A percentile compares a stretch with the other conserved stretches of the same genome.
Conservation (phyloP, 64 coral and sea anemone genomes). For the Acropora yongei region DNA sequence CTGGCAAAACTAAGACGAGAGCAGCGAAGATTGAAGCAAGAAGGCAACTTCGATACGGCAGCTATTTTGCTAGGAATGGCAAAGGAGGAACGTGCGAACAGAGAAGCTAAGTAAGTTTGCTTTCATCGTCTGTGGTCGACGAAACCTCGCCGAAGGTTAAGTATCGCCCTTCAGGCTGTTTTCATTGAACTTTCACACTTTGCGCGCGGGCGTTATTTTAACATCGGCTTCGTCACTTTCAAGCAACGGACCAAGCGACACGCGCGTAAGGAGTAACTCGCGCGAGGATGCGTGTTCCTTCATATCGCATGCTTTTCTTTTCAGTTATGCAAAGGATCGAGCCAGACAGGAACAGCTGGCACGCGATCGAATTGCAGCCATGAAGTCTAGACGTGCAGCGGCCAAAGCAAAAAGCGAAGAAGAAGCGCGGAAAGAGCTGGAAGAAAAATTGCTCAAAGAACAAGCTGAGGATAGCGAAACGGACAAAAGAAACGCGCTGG, state of each 20-base stretch:
- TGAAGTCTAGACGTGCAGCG: slow-evolving; percentile 76
- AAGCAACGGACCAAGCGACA: too few species aligned
- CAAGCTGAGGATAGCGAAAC: slow-evolving; percentile 64
- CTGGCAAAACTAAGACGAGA: slow-evolving; percentile 87
- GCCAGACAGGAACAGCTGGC: slow-evolving; percentile 89
- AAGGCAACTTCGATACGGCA: slow-evolving; percentile 97
- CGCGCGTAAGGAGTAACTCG: not conserved
- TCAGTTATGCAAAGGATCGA: slow-evolving; percentile 87
- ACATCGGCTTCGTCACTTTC: too few species aligned
- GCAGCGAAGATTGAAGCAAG: slow-evolving; percentile 81
- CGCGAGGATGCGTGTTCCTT: not conserved
- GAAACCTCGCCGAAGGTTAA: not conserved
- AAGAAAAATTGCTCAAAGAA: slow-evolving; percentile 75
- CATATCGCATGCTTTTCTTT: not conserved
- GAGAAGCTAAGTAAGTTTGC: slow-evolving; percentile 78
- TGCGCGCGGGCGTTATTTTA: too few species aligned
- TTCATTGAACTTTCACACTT: too few species aligned
- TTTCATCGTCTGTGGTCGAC: not conserved
- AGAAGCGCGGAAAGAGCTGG: slow-evolving; percentile 64
- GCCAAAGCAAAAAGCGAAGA: slow-evolving; percentile 55
- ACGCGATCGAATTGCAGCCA: slow-evolving; percentile 88
- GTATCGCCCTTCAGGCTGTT: too few species aligned
- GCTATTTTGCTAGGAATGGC: slow-evolving; percentile 89
- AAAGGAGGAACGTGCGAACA: slow-evolving; percentile 72
- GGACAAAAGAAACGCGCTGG: slow-evolving; percentile 82